phyloP scores from a whole-genome alignment of 64 coral and sea anemone genomes.

The Montipora sp. region DNA sequence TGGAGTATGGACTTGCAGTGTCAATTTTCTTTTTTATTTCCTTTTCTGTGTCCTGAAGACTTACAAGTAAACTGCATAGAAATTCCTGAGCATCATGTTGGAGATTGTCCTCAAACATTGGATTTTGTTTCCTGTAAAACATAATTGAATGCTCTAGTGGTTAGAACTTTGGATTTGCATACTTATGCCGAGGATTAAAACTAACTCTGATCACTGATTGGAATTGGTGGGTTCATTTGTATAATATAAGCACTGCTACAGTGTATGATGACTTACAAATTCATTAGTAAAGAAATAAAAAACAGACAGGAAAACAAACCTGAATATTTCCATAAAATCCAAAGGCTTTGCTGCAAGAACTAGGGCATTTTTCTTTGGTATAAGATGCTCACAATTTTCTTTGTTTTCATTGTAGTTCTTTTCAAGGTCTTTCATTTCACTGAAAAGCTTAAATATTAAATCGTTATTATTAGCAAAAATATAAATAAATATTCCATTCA shows the following conservation, averaged over 20 bases:
- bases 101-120: slow-evolving; percentile 79
- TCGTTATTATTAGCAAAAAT: neutral
- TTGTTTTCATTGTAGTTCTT: slow-evolving; percentile 71
- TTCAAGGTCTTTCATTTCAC: slow-evolving; percentile 78
- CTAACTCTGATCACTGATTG: too few species aligned
- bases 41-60: slow-evolving; percentile 77
- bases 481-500: neutral
- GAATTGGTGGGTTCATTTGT: too few species aligned
- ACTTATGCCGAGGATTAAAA: too few species aligned
- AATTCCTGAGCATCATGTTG: slow-evolving; percentile 99
- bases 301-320: slow-evolving; percentile 41
- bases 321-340: slow-evolving; percentile 89
- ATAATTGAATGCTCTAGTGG: neutral
- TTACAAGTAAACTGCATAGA: slow-evolving; percentile 81
- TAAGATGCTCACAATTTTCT: slow-evolving; percentile 73
- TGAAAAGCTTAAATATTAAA: slow-evolving; percentile 71
- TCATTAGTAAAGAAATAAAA: neutral
- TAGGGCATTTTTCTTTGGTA: slow-evolving; percentile 47
- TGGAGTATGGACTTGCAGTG: neutral
- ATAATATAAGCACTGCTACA: too few species aligned
- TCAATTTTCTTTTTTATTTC: slow-evolving; percentile 51
- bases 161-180: too few species aligned
- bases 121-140: slow-evolving; percentile 68
- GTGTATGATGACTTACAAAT: too few species aligned
- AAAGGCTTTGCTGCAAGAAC: slow-evolving; percentile 81